A percentile compares a stretch with the other conserved stretches of the same genome.
phyloP scores from a whole-genome alignment of 2,888 invertebrate genomes.

The Diarsia rubi region DNA sequence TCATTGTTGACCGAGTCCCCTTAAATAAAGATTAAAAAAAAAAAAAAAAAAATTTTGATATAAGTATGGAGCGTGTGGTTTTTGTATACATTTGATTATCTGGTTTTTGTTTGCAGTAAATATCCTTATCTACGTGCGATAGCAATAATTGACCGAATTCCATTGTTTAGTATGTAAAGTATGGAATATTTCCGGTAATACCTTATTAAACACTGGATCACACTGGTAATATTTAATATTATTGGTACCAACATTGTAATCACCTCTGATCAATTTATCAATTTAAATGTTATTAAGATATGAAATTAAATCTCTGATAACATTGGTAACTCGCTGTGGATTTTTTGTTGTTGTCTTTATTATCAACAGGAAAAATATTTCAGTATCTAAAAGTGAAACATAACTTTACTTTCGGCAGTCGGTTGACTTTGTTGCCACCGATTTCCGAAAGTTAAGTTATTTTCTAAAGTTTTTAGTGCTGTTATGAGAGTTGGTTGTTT shows the following conservation, averaged over 20 bases:
- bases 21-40: too few relatives aligned
- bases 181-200: neutral
- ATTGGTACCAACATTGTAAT: neutral
- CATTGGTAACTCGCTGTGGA: neutral
- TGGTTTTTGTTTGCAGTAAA: neutral
- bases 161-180: neutral
- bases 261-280: neutral
- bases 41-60: too few relatives aligned
- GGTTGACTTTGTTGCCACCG: too few relatives aligned
- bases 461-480: too few relatives aligned
- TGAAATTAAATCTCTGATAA: slow-evolving; percentile 4
- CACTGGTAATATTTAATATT: neutral
- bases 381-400: neutral
- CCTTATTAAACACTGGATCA: neutral
- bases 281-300: neutral
- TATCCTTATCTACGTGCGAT: slow-evolving; percentile 5
- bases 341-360: neutral
- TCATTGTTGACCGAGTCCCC: too few relatives aligned
- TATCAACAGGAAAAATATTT: slow-evolving; percentile 13
- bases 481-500: too few relatives aligned
- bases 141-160: neutral
- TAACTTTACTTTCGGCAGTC: too few relatives aligned
- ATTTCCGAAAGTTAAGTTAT: too few relatives aligned
- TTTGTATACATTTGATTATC: neutral
- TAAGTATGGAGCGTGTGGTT: neutral